A percentile compares a stretch with the other conserved stretches of the same genome.
These are phyloP conservation scores for Pontoporia blainvillei DNA, from an alignment of 2,113 vertebrate genomes.

Conservation along the genomic window DNA sequence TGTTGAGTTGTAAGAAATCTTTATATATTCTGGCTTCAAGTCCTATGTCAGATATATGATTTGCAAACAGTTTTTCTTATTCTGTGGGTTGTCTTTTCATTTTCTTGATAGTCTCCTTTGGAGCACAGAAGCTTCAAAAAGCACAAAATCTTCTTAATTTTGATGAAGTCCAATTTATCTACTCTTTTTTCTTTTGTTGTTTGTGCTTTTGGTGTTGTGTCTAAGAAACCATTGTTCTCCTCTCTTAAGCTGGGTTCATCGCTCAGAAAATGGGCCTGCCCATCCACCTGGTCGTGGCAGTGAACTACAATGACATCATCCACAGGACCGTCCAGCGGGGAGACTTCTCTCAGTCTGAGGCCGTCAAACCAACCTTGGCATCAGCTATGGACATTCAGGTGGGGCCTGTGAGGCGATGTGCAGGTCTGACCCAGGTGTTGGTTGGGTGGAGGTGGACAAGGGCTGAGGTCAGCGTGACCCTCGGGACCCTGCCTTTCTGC, in stretches of 20 bases:
- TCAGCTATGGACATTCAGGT: slow-evolving; percentile 98
- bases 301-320: slow-evolving; percentile 92
- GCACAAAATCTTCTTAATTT: neutral
- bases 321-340: slow-evolving; percentile 86
- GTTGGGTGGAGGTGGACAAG: neutral
- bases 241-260: slow-evolving; percentile 83
- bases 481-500: neutral
- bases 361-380: slow-evolving; percentile 84
- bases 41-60: neutral
- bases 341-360: slow-evolving; percentile 87
- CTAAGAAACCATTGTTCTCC: neutral
- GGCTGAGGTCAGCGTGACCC: neutral
- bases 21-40: neutral
- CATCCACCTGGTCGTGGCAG: slow-evolving; percentile 85
- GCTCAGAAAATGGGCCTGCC: slow-evolving; percentile 89
- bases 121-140: neutral
- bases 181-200: neutral
- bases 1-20: neutral
- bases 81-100: neutral
- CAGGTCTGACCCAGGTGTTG: neutral
- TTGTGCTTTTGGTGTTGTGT: neutral
- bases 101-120: neutral
- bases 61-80: neutral
- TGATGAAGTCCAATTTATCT: neutral
- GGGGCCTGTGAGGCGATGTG: neutral